Percentiles rank a stretch among this genome's conserved stretches.
Conservation (phyloP, 2,113 vertebrate species). For the Ictidomys tridecemlineatus region DNA sequence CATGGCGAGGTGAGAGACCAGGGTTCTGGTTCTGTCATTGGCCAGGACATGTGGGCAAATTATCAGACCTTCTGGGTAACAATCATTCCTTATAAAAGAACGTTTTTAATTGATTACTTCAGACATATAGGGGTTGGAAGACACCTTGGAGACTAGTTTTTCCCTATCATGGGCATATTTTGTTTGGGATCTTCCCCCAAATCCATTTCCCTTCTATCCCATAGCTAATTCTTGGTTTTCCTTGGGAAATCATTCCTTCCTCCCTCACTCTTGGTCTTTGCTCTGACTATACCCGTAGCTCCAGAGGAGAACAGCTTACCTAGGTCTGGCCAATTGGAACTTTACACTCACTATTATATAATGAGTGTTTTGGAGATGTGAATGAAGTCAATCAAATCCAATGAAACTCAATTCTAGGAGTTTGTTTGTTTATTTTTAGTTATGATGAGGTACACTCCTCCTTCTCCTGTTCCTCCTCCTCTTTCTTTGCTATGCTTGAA, state of each 20-base stretch:
- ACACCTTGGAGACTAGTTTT: background rate
- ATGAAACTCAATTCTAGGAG: background rate
- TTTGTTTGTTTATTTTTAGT: background rate
- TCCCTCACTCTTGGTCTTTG: background rate
- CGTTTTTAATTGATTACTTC: background rate
- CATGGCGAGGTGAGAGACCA: background rate
- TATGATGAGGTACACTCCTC: background rate
- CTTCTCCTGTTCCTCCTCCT: background rate
- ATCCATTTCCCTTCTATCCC: background rate
- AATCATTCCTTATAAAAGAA: constrained; percentile 36
- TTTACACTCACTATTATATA: background rate
- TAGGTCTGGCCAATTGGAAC: background rate
- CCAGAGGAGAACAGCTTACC: background rate
- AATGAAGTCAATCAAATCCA: background rate
- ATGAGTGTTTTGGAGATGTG: background rate
- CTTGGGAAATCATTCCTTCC: background rate
- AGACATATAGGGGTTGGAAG: background rate
- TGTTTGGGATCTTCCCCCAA: background rate
- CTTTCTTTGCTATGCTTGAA: background rate
- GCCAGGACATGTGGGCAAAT: background rate
- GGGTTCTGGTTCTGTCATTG: background rate
- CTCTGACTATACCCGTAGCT: background rate
- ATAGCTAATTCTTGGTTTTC: background rate
- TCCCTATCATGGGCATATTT: background rate
- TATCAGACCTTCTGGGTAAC: background rate